phyloP scores from a whole-genome alignment of 2,113 vertebrate genomes.

The Neotoma lepida region DNA sequence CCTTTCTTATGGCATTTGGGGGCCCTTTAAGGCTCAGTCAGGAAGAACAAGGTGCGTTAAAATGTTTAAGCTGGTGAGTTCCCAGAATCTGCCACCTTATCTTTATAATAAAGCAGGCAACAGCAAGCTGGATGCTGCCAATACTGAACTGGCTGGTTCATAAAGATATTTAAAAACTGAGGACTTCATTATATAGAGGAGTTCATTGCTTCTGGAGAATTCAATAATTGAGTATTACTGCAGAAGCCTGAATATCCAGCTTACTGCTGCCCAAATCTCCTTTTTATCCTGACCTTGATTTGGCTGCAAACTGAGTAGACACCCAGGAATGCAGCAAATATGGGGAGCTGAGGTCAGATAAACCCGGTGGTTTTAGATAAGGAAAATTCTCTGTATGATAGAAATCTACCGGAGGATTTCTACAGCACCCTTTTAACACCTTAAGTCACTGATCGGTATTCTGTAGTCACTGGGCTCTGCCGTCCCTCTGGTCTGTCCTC shows the following conservation, averaged over 20 bases:
- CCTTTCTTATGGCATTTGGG: neutral
- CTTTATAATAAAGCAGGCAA: conserved; percentile 61
- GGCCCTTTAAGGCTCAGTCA: conserved; percentile 18
- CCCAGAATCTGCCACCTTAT: conserved; percentile 31
- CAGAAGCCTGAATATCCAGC: conserved; percentile 58
- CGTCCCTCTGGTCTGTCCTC: neutral
- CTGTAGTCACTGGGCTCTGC: neutral
- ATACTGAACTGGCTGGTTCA: conserved; percentile 20
- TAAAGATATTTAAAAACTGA: conserved; percentile 69
- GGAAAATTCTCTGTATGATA: neutral
- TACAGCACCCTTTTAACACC: neutral
- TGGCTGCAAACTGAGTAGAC: conserved; percentile 56
- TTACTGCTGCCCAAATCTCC: conserved; percentile 67
- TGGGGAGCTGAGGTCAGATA: neutral
- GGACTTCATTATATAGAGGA: conserved; percentile 59
- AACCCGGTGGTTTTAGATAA: conserved; percentile 59
- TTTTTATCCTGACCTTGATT: conserved; percentile 73
- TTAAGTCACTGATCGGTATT: neutral
- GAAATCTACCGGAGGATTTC: conserved; percentile 36
- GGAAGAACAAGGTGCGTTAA: conserved; percentile 36
- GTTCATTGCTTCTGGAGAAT: conserved; percentile 56
- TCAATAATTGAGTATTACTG: conserved; percentile 68
- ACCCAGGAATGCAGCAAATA: neutral
- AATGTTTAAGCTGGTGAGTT: conserved; percentile 38
- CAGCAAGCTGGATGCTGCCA: conserved; percentile 46